These are phyloP conservation scores for Dendrophyllia cribrosa DNA, from an alignment of 64 coral and sea anemone genomes.

Conservation along the genomic window DNA sequence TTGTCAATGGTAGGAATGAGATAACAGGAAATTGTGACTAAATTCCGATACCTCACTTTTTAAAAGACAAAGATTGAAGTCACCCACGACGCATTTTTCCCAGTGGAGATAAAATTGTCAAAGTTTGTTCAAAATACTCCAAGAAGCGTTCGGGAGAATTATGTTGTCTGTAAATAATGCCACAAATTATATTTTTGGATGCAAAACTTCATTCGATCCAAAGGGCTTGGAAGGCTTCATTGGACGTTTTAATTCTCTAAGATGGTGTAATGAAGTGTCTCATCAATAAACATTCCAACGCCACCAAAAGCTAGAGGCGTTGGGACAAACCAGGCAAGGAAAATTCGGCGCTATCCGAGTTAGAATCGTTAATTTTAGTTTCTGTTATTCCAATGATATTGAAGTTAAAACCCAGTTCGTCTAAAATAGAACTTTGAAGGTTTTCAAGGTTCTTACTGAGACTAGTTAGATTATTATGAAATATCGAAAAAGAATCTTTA, in stretches of 20 bases:
- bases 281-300: slow-evolving; percentile 36
- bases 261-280: slow-evolving; percentile 21
- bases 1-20: slow-evolving; percentile 54
- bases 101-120: not conserved
- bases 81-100: not conserved
- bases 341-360: too few species aligned
- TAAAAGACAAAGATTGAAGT: not conserved
- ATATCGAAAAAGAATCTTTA: not conserved
- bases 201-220: too few species aligned
- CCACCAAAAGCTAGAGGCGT: slow-evolving; percentile 26
- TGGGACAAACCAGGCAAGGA: slow-evolving; percentile 47
- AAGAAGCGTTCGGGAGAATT: slow-evolving; percentile 38
- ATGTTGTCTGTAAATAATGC: slow-evolving; percentile 49
- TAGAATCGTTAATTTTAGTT: not conserved
- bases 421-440: slow-evolving; percentile 14
- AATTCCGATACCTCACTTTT: not conserved
- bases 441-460: not conserved
- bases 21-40: slow-evolving; percentile 28
- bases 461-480: slow-evolving; percentile 34
- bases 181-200: too few species aligned
- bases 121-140: slow-evolving; percentile 43
- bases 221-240: not conserved
- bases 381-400: slow-evolving; percentile 36
- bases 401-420: slow-evolving; percentile 39
- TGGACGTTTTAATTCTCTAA: slow-evolving; percentile 38